phyloP scores from a whole-genome alignment of 2,113 vertebrate species.

The Elephas maximus region DNA sequence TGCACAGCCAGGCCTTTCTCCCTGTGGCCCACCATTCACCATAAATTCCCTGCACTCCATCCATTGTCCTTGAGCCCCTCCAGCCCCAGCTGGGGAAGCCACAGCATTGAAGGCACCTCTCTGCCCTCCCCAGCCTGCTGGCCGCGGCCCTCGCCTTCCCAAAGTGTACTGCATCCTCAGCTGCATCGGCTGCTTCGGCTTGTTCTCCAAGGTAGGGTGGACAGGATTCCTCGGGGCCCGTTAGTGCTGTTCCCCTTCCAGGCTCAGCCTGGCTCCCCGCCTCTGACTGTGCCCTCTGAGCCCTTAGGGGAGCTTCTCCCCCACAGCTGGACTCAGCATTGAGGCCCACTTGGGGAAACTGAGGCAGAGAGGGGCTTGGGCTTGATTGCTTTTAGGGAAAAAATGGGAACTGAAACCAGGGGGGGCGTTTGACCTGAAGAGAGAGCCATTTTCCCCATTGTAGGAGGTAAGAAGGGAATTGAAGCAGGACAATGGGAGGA shows the following conservation, averaged over 20 bases:
- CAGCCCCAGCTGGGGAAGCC: background rate
- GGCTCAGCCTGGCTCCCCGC: background rate
- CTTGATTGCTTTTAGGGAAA: background rate
- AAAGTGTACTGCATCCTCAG: conserved; percentile 98
- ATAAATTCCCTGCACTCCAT: background rate
- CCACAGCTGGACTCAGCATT: background rate
- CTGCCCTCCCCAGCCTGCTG: conserved; percentile 89
- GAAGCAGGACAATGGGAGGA: background rate
- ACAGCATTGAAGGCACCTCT: conserved; percentile 26
- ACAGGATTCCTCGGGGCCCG: conserved; percentile 27
- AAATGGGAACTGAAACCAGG: background rate
- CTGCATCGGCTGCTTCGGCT: conserved; percentile 95
- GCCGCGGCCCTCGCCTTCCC: conserved; percentile 93
- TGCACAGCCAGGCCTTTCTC: background rate
- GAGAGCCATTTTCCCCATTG: background rate
- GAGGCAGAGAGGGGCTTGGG: background rate
- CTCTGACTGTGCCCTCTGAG: background rate
- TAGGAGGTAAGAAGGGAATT: background rate
- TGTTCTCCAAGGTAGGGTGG: conserved; percentile 95
- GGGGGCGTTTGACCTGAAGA: background rate
- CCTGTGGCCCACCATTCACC: background rate
- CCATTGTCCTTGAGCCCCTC: background rate
- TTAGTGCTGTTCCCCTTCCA: background rate
- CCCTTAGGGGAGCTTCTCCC: background rate
- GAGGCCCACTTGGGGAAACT: background rate